Conservation (phyloP, 2,113 vertebrate genomes). For the Hucho hucho region DNA sequence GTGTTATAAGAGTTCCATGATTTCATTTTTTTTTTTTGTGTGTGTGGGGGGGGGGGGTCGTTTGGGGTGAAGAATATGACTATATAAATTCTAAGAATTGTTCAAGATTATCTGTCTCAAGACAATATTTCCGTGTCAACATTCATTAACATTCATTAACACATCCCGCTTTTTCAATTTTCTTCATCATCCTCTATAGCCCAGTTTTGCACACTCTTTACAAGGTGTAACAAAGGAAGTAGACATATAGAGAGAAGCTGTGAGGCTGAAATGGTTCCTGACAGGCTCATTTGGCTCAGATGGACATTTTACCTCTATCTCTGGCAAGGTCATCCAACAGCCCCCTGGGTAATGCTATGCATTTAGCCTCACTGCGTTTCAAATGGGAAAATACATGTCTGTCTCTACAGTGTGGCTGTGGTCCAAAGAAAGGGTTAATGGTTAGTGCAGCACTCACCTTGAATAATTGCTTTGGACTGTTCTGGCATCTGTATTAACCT, state of each 20-base stretch:
- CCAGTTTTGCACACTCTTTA: background rate
- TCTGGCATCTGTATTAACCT: conserved; percentile 5
- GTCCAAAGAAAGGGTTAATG: background rate
- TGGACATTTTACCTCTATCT: background rate
- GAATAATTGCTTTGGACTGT: conserved; percentile 1
- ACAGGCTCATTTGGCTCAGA: background rate
- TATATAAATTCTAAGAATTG: background rate
- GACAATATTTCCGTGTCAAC: background rate
- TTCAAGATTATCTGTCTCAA: background rate
- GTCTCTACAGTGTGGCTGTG: background rate
- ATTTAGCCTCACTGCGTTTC: background rate
- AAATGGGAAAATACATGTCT: background rate
- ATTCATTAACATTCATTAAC: conserved; percentile 5
- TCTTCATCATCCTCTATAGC: too few relatives aligned
- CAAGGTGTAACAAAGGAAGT: background rate
- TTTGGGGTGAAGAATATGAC: background rate
- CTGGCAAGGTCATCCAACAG: conserved; percentile 5
- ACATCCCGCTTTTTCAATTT: background rate
- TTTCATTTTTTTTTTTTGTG: background rate
- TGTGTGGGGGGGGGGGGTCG: background rate
- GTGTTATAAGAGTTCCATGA: background rate
- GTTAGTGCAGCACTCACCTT: background rate
- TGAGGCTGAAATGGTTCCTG: background rate
- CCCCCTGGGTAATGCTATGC: conserved; percentile 10
- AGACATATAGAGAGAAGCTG: background rate